Base-by-base conservation (phyloP, 2,113 vertebrate species). In the Myrmophylax atrothorax region DNA sequence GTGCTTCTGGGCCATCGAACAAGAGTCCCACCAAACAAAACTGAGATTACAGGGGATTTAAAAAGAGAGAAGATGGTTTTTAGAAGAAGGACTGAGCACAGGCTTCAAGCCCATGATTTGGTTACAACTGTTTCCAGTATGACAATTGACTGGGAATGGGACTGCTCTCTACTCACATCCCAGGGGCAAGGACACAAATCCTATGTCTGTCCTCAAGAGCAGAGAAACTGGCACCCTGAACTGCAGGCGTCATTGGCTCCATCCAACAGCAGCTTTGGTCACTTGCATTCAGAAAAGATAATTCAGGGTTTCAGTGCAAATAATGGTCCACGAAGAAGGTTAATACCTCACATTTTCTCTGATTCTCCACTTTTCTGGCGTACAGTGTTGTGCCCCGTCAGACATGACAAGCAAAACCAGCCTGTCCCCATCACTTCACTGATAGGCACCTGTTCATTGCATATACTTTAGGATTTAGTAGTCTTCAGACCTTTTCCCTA, bases 281-380 rank as follows among this genome's bases (percentile, higher is more conserved):
- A 33, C 24, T 50, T 46, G 59, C 2, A 38, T 59, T 64, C 1
- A 4, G 3, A 46, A 56, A 26, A 67, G 52, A 47, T 70, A 70
- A 72, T 38, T 35, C 33, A 47, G 56, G 8, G 26, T 84, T 77
- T 38, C 28, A 18, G 42, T 84, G 50, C 73, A 72, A 76, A 69
- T 56, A 92, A 64, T 8, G 4, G 11, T 37, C 66, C 2, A 1
- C 50, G 33, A 70, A 79, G n/a, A 70, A 77, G 15, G 26, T 56
- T 62, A 87, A 69, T 33, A 38, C 2, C 1, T 26, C 64, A 31
- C 0, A 0, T 74, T 87, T 81, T 75, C 60, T 75, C 0, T 0
- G 68, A 47, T 42, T 75, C 38, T 81, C 23, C 16, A 18, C 33
- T 84, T 70, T 31, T 66, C 14, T 18, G 2, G 33, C 17, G 22